A percentile compares a stretch with the other conserved stretches of the same genome.
phyloP scores from a whole-genome alignment of 2,113 vertebrate species.

The Lucifuga dentata region DNA sequence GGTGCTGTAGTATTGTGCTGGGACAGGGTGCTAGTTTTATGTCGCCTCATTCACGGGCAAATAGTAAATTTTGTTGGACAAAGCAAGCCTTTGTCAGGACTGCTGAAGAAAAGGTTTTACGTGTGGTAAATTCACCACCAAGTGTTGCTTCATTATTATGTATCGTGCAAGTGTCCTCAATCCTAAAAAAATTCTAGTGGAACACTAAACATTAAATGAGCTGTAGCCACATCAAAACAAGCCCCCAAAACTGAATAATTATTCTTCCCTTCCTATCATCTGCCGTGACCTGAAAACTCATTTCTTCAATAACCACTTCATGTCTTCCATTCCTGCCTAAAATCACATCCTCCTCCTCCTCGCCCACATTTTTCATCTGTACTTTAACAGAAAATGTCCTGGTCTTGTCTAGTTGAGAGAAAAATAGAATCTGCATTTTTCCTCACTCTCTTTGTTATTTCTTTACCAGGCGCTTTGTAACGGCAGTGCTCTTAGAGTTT shows the following conservation, averaged over 20 bases:
- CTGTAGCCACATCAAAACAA: constrained; percentile 69
- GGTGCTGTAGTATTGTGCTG: constrained; percentile 3
- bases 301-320: constrained; percentile 69
- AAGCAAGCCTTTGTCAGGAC: constrained; percentile 13
- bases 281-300: constrained; percentile 67
- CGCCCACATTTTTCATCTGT: constrained; percentile 24
- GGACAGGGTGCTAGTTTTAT: constrained; percentile 27
- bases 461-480: constrained; percentile 4
- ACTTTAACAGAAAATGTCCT: constrained; percentile 46
- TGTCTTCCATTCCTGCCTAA: constrained; percentile 46
- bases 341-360: constrained; percentile 49
- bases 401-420: constrained; percentile 15
- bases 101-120: constrained; percentile 28
- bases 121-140: background rate
- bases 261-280: constrained; percentile 60
- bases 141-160: constrained; percentile 56
- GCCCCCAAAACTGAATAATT: constrained; percentile 67
- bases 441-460: background rate
- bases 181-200: constrained; percentile 49
- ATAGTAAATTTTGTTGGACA: constrained; percentile 31
- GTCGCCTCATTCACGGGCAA: constrained; percentile 20
- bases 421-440: background rate
- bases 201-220: constrained; percentile 65
- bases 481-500: constrained; percentile 6
- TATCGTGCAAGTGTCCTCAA: constrained; percentile 49